Percentiles rank a stretch among this genome's conserved stretches.
Evolutionary conservation across 2,888 invertebrate species (phyloP).

Genomic region (Campoplex nolae): DNA sequence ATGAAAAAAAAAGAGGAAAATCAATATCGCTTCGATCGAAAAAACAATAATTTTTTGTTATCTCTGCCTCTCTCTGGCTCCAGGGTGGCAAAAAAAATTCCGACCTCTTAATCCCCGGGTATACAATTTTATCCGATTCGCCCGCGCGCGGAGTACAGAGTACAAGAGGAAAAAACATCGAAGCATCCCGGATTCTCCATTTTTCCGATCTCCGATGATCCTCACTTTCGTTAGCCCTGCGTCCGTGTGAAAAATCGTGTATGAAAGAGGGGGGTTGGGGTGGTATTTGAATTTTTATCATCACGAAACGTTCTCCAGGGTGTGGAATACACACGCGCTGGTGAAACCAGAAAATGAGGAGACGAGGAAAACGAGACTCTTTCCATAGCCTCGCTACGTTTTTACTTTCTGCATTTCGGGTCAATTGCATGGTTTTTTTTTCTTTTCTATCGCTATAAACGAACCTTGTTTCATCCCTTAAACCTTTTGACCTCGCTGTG

Average conservation of each 20-base stretch:
- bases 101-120: not conserved
- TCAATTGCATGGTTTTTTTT: slow-evolving; percentile 60
- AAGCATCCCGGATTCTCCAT: not conserved
- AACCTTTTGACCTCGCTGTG: slow-evolving; percentile 42
- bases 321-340: not conserved
- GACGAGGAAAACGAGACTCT: slow-evolving; percentile 33
- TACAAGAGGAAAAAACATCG: not conserved
- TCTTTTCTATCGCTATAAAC: slow-evolving; percentile 35
- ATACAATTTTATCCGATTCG: not conserved
- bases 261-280: not conserved
- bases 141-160: no score
- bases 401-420: slow-evolving; percentile 21
- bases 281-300: slow-evolving; percentile 39
- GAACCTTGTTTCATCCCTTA: slow-evolving; percentile 44
- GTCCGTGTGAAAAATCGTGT: slow-evolving; percentile 9
- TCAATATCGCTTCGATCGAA: not conserved
- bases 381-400: slow-evolving; percentile 42
- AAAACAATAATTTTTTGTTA: not conserved
- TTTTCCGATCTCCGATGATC: not conserved
- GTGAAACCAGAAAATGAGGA: not conserved
- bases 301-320: not conserved
- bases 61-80: not conserved
- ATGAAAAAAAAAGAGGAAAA: not conserved
- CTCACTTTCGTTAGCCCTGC: not conserved
- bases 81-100: not conserved